Conservation (phyloP, 2,113 vertebrate genomes). For the Zosterops lateralis region DNA sequence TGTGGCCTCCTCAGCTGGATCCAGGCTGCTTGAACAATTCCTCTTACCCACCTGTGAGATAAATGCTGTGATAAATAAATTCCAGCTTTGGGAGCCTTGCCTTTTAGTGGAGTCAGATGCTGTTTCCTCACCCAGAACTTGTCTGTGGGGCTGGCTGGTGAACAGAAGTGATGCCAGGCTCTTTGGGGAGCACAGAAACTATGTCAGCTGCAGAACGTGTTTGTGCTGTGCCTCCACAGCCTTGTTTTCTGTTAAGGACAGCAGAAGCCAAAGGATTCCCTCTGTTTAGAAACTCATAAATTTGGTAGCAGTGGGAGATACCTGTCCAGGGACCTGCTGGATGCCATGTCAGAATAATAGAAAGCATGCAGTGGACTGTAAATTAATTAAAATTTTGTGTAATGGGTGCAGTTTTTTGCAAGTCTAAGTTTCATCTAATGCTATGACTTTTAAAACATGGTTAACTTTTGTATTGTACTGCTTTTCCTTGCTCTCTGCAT, state of each 20-base stretch:
- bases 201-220: neutral
- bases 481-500: neutral
- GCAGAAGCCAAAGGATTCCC: neutral
- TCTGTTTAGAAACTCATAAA: neutral
- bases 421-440: neutral
- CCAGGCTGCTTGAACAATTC: neutral
- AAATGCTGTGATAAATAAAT: neutral
- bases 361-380: neutral
- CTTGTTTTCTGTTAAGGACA: neutral
- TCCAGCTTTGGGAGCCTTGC: neutral
- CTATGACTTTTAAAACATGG: neutral
- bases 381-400: neutral
- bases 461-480: neutral
- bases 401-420: neutral
- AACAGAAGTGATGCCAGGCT: neutral
- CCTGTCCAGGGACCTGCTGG: neutral
- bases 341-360: neutral
- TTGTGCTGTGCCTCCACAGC: neutral
- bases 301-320: neutral
- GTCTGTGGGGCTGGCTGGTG: neutral
- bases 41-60: neutral
- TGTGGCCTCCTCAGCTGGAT: accelerated
- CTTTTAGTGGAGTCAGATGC: accelerated
- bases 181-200: neutral
- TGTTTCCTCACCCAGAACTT: neutral